Conservation (phyloP, 2,113 vertebrate species). For the Cephalopholis sonnerati region DNA sequence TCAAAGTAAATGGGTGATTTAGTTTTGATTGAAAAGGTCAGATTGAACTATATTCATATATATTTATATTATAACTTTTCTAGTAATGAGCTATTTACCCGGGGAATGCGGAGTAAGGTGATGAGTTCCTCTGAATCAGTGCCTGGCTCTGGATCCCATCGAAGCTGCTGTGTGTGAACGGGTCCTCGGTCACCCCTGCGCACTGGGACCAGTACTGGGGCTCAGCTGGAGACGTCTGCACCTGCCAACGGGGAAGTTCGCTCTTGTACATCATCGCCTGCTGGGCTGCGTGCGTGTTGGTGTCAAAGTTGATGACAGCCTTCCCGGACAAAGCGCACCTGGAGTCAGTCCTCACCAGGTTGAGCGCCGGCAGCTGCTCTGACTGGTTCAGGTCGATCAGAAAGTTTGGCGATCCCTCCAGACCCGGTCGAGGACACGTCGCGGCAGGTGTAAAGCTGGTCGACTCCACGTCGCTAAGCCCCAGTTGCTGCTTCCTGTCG, state of each 20-base stretch:
- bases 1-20: not conserved
- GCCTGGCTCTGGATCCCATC: conserved; percentile 65
- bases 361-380: conserved; percentile 37
- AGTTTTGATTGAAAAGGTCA: not conserved
- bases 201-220: conserved; percentile 79
- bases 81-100: conserved; percentile 67
- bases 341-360: conserved; percentile 64
- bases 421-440: conserved; percentile 5
- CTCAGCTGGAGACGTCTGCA: conserved; percentile 59
- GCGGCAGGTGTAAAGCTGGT: conserved; percentile 30
- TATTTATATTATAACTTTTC: not conserved
- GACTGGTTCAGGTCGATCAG: conserved; percentile 69
- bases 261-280: conserved; percentile 67
- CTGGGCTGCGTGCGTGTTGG: conserved; percentile 31
- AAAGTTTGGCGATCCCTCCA: conserved; percentile 68
- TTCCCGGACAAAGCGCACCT: conserved; percentile 59
- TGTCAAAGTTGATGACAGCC: conserved; percentile 54
- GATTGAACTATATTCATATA: not conserved
- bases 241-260: conserved; percentile 72
- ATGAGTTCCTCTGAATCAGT: conserved; percentile 60
- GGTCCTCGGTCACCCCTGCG: conserved; percentile 59
- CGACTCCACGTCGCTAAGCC: conserved; percentile 45
- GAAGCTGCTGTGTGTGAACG: conserved; percentile 58
- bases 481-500: conserved; percentile 58
- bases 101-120: conserved; percentile 67